Percentiles rank a stretch among this genome's conserved stretches.
Evolutionary conservation across 2,888 invertebrate genomes (phyloP).

Genomic region (Strigamia transsilvanica): DNA sequence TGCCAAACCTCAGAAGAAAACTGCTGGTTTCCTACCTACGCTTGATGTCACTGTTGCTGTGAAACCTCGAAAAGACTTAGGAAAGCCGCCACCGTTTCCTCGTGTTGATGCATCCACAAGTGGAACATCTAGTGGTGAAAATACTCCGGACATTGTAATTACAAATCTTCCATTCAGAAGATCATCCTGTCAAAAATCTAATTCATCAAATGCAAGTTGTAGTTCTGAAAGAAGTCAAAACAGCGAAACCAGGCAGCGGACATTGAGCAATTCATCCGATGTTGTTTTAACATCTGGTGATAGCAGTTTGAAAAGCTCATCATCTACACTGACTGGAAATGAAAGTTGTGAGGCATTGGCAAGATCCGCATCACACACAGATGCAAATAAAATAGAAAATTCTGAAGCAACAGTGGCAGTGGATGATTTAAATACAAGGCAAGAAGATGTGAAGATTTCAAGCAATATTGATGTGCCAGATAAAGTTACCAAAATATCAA

Average conservation of each 20-base stretch:
- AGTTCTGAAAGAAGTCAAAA: neutral
- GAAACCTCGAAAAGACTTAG: slow-evolving; percentile 48
- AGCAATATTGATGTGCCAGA: neutral
- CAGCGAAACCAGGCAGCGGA: neutral
- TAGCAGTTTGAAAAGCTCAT: slow-evolving; percentile 21
- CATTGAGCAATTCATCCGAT: neutral
- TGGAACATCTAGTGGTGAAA: slow-evolving; percentile 48
- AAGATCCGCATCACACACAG: neutral
- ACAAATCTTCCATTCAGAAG: neutral
- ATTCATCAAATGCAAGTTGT: neutral
- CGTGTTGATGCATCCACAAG: neutral
- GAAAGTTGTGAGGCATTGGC: neutral
- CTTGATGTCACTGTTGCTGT: slow-evolving; percentile 52
- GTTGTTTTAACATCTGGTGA: neutral
- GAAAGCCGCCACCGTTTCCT: slow-evolving; percentile 40
- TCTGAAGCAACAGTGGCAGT: neutral
- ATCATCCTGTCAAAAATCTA: neutral
- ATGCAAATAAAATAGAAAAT: neutral
- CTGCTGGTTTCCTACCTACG: slow-evolving; percentile 50
- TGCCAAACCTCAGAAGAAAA: slow-evolving; percentile 29
- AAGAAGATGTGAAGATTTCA: neutral
- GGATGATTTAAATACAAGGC: neutral
- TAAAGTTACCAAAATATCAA: slow-evolving; percentile 16
- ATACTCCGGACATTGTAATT: neutral
- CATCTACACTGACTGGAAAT: neutral